A percentile compares a stretch with the other conserved stretches of the same genome.
Conservation (phyloP, 1,140 invertebrate species). For the Piezodorus guildinii region DNA sequence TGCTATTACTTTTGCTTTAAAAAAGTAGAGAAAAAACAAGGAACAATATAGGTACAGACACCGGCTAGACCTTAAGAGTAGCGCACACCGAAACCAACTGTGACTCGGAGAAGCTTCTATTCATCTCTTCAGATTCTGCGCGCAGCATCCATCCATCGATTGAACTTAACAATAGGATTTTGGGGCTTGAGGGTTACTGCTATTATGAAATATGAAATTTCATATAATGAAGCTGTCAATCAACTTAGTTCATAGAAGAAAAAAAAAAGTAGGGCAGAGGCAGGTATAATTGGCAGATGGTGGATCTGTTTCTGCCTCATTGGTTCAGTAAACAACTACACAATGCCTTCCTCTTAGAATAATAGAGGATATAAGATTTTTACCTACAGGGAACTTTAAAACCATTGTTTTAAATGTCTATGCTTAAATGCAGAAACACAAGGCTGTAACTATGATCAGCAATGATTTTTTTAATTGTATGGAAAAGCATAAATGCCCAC, state of each 20-base stretch:
- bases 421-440: too few species aligned
- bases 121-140: slow-evolving; percentile 1
- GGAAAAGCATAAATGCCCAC: too few species aligned
- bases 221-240: slow-evolving; percentile 14
- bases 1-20: too few species aligned
- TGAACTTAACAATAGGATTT: slow-evolving; percentile 7
- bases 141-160: slow-evolving; percentile 9
- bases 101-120: not conserved
- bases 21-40: too few species aligned
- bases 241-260: not conserved
- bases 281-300: slow-evolving; percentile 6
- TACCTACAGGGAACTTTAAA: too few species aligned
- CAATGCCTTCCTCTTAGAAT: too few species aligned
- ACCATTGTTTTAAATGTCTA: too few species aligned
- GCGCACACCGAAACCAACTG: not conserved
- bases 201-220: slow-evolving; percentile 8
- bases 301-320: not conserved
- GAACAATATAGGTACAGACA: too few species aligned
- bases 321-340: not conserved
- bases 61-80: too few species aligned
- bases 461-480: too few species aligned
- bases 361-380: too few species aligned
- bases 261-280: not conserved
- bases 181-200: not conserved
- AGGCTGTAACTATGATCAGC: too few species aligned